Base-by-base conservation (phyloP, 2,113 vertebrate genomes). In the Neotoma lepida region DNA sequence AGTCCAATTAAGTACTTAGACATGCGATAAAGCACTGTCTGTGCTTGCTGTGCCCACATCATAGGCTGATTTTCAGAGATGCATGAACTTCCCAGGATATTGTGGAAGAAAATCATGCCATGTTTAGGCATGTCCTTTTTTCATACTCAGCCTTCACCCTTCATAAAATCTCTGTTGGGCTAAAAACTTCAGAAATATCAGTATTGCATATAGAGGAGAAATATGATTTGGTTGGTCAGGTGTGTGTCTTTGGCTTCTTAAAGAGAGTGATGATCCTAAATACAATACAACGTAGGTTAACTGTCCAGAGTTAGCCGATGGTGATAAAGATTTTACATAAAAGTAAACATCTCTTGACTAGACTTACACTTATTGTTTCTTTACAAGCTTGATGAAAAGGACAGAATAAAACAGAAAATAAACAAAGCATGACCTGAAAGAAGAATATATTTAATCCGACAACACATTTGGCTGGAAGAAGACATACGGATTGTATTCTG, bases 141-240 rank as follows among this genome's bases (percentile, higher is more conserved):
- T n/a, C 58, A 73, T 1, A 82, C 5, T 24, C 2, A 15, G 17
- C 20, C 81, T 15, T 92, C 26, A 44, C 41, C 26, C 73, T 93
- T 73, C 39, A 64, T 76, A 30, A 89, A 46, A 86, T 78, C 54
- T 61, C 88, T 94, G 1, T 51, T 88, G 77, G 26, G 2, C 3
- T 35, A 49, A 93, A 96, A 94, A 44, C 71, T 89, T 92, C 71
- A 84, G 63, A 92, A 92, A 73, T 84, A 76, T 4, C 70, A 49
- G 28, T 78, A 74, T 1, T 73, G 12, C 41, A 92, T 14, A 39
- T n/a, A 95, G 33, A 96, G 4, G 6, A 94, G 12, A 94, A 86
- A 86, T 61, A 17, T 41, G 92, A 92, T 87, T 54, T 95, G 56
- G 9, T 58, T 87, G 49, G 28, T 73, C 35, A 81, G 46, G 4